Base-by-base conservation (phyloP, 2,888 invertebrate genomes). In the Caenorhabditis sp. region DNA sequence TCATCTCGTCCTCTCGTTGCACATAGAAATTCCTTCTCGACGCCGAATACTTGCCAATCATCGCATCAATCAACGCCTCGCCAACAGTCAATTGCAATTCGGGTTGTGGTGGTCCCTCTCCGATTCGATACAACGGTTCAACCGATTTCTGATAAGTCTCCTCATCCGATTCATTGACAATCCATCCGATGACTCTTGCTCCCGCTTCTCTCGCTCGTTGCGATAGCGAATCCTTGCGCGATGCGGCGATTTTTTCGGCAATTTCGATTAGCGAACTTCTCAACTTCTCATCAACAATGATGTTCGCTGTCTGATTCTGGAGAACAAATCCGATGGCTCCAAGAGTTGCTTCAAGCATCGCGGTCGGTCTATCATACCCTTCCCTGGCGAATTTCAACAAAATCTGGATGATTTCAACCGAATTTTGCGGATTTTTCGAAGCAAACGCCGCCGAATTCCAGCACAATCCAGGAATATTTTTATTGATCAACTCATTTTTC, bases 81-180 rank as follows among this genome's bases (percentile, higher is more conserved):
- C 83, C 83, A n/a, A 82, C 83, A 14, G 70, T 65, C 54, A 83
- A 62, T 59, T 83, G 83, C 1, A 83, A 65, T 50, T 81, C 83
- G 7, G 81, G 78, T 63, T 81, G 82, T n/a, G 82, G 82, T 3
- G 83, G 81, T 3, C 82, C 83, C 25, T 76, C 76, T 17, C 81
- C 82, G 49, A 81, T 68, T 1, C 67, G 59, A 53, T 64, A 69
- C 10, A 83, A 70, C 20, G 71, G 60, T 4, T 56, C 36, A 1
- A 26, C n/a, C 3, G 63, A 56, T 58, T 60, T 59, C 10, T 61
- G 21, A 36, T 59, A 66, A 50, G 38, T 50, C 12, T 59, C 59
- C 7, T 67, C 49, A 1, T 10, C 67, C 3, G 23, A n/a, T 21
- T 56, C 67, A 63, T 26, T 64, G 54, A 59, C 59, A 17, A 68